Evolutionary conservation across 1,140 invertebrate species (phyloP).

Genomic region (Panagrolaimus sp.): DNA sequence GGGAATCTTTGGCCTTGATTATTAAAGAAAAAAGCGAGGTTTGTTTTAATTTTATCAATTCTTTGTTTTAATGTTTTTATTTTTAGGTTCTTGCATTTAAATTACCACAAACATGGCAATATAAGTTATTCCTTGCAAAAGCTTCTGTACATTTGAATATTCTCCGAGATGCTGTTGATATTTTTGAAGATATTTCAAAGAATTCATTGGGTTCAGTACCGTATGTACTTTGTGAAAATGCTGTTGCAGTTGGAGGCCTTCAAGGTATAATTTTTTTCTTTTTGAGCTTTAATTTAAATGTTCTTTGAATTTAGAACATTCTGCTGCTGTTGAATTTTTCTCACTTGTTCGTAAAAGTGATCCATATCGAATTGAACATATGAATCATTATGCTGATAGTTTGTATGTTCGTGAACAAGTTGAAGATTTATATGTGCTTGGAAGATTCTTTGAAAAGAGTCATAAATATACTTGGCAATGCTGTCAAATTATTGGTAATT

Average conservation of each 20-base stretch:
- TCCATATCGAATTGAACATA: background rate
- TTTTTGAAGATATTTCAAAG: background rate
- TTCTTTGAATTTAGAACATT: background rate
- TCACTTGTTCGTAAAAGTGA: background rate
- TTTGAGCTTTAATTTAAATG: background rate
- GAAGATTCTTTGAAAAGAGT: background rate
- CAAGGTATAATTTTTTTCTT: background rate
- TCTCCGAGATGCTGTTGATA: background rate
- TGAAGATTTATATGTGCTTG: background rate
- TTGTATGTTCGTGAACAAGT: background rate
- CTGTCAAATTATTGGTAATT: background rate
- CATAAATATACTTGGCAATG: constrained; percentile 3
- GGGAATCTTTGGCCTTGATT: background rate
- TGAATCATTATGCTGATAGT: background rate
- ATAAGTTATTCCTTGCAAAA: background rate
- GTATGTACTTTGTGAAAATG: constrained; percentile 2
- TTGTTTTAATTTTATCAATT: background rate
- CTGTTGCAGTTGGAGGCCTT: background rate
- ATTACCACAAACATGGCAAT: background rate
- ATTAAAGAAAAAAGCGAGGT: background rate
- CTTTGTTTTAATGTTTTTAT: too few relatives aligned
- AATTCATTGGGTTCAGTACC: background rate
- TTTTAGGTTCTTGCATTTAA: too few relatives aligned
- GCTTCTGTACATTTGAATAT: background rate
- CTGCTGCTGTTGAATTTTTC: background rate